phyloP scores from a whole-genome alignment of 2,888 invertebrate genomes.

The Halictus quadricinctus region DNA sequence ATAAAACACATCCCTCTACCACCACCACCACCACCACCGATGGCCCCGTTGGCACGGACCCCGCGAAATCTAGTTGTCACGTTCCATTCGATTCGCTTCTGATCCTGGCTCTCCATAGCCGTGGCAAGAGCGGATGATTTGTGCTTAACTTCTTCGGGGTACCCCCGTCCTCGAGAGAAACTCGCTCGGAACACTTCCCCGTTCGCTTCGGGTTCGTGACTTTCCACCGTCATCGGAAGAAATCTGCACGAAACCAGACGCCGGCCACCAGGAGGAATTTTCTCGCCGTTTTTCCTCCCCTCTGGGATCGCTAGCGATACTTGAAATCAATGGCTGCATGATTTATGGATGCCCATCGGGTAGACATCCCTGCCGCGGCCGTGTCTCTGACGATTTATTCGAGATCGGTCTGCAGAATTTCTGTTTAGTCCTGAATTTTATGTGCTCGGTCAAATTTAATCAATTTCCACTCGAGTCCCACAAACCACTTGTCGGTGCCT shows the following conservation, averaged over 20 bases:
- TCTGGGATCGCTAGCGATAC: neutral
- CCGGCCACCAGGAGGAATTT: neutral
- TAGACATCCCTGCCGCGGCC: too few species aligned
- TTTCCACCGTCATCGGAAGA: conserved; percentile 9
- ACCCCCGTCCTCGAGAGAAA: neutral
- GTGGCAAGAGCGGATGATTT: conserved; percentile 45
- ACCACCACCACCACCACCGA: conserved; percentile 1
- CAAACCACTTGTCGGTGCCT: too few species aligned
- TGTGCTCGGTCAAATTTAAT: too few species aligned
- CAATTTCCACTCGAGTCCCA: too few species aligned
- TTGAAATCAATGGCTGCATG: neutral
- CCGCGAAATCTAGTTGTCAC: conserved; percentile 61
- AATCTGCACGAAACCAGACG: conserved; percentile 1
- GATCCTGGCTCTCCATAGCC: conserved; percentile 47
- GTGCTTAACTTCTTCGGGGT: conserved; percentile 54
- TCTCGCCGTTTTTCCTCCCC: neutral
- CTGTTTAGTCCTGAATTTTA: too few species aligned
- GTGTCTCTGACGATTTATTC: too few species aligned
- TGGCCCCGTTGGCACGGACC: conserved; percentile 48
- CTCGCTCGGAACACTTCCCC: conserved; percentile 26
- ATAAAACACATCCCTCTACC: conserved; percentile 49
- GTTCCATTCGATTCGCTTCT: conserved; percentile 59
- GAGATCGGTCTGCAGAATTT: too few species aligned
- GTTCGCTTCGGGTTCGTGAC: conserved; percentile 31
- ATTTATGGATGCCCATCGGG: neutral